Base-by-base conservation (phyloP, 2,797 vertebrate genomes). In the Leucoraja ocellata region DNA sequence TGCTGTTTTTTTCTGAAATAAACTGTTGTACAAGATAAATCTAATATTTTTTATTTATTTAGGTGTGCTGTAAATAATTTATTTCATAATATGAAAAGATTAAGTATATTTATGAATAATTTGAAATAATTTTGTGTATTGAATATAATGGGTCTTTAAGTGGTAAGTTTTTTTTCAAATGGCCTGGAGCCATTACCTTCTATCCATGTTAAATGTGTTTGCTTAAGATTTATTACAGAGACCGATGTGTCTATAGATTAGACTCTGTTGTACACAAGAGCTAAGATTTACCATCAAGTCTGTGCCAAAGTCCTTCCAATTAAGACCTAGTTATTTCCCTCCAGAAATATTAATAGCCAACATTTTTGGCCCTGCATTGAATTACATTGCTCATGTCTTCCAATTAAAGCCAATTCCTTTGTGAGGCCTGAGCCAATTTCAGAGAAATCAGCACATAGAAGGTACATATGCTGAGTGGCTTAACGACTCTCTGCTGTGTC, bases 281-380 rank as follows among this genome's bases (percentile, higher is more conserved):
- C 61, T 65, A n/a, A 65, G 14, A 36, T 68, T 88, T 88, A 88
- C n/a, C 63, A 68, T 63, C 4, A 18, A 21, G 84, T 16, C 84
- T 88, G 28, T 88, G n/a, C 84, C 61, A 65, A 16, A 68, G 21
- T 36, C 84, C 63, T 68, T 88, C 84, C 61, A 88, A 88, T 68
- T 88, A 88, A 88, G 84, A 68, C 84, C n/a, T 36, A 63, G 84
- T 18, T 36, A 18, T 36, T 88, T 36, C 84, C 63, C 84, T 88
- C 84, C n/a, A 23, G 63, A 32, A 36, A 68, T 68, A 88, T 88
- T 88, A 88, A 88, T 88, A 65, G 84, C 63, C 4, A n/a, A 63
- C 36, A 88, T 68, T 88, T 74, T 86, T 88, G n/a, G 63, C 84
- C 6, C 0, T 68, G 84, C 6, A 65, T 36, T 68, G 32, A 36